Conservation (phyloP, 2,888 invertebrate genomes). For the Gandaritis pyraliata region DNA sequence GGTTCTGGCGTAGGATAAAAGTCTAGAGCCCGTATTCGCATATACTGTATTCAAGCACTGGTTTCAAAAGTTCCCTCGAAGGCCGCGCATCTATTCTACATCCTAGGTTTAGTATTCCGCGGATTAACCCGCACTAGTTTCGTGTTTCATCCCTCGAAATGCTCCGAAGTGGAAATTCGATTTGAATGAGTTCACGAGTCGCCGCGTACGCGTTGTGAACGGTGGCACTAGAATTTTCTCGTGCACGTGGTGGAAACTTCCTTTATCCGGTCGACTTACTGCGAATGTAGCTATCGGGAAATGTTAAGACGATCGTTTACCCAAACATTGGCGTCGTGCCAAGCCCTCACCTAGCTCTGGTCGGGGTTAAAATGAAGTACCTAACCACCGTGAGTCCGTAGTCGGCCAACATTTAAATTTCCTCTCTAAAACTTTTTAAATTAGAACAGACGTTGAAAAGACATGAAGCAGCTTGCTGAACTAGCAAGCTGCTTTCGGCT, state of each 20-base stretch:
- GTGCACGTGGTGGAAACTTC: constrained; percentile 67
- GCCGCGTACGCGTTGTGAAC: constrained; percentile 58
- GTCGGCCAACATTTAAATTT: background rate
- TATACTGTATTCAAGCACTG: too few relatives aligned
- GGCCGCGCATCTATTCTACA: constrained; percentile 39
- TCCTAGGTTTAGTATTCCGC: constrained; percentile 50
- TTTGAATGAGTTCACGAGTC: constrained; percentile 66
- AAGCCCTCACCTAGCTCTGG: constrained; percentile 55
- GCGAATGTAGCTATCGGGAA: constrained; percentile 68
- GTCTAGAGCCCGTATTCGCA: too few relatives aligned
- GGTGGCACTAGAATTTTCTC: constrained; percentile 50
- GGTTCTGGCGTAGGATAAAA: constrained; percentile 43
- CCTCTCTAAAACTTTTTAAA: constrained; percentile 1
- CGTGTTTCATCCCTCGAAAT: constrained; percentile 28
- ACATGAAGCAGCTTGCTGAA: background rate
- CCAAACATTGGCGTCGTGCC: constrained; percentile 68
- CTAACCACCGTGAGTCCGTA: constrained; percentile 10
- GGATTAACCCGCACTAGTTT: constrained; percentile 48
- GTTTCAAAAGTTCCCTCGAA: background rate
- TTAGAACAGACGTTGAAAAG: background rate
- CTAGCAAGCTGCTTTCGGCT: too few relatives aligned
- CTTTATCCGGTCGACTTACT: constrained; percentile 61
- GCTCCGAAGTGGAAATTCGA: constrained; percentile 61
- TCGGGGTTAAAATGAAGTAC: constrained; percentile 40
- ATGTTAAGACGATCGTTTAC: constrained; percentile 66